These are phyloP conservation scores for Diloba caeruleocephala DNA, from an alignment of 2,888 invertebrate species.

Conservation along the genomic window DNA sequence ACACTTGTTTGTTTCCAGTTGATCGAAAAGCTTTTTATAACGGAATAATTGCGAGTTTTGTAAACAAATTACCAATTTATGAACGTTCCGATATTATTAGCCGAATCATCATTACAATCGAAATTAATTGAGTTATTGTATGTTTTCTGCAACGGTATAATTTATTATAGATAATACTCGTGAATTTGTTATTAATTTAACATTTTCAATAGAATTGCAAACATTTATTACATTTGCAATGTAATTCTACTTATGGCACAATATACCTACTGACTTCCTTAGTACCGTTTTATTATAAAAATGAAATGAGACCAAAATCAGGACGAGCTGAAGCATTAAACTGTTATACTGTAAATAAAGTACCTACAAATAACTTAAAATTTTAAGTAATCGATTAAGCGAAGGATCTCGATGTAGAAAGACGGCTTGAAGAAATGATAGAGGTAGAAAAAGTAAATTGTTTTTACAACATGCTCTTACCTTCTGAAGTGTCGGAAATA, in stretches of 20 bases:
- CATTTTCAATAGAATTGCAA: not conserved
- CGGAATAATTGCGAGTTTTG: constrained; percentile 28
- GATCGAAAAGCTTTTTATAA: constrained; percentile 28
- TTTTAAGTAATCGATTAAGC: constrained; percentile 24
- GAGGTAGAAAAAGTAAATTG: constrained; percentile 33
- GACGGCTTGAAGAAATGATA: constrained; percentile 33
- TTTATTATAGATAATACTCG: constrained; percentile 10
- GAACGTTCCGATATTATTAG: constrained; percentile 29
- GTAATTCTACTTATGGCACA: not conserved
- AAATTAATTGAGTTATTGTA: constrained; percentile 38
- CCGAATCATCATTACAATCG: constrained; percentile 30
- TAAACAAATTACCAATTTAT: constrained; percentile 47
- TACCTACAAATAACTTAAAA: constrained; percentile 16
- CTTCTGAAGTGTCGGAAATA: constrained; percentile 44
- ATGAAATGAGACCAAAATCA: constrained; percentile 2
- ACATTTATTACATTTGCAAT: constrained; percentile 3
- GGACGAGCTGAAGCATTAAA: constrained; percentile 11
- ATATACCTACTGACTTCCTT: not conserved
- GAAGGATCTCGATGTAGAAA: constrained; percentile 16
- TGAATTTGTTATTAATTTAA: constrained; percentile 11
- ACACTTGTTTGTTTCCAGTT: constrained; percentile 16
- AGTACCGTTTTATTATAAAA: not conserved
- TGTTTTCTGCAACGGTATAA: constrained; percentile 14
- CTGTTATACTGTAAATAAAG: constrained; percentile 14
- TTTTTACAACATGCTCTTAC: constrained; percentile 34